Evolutionary conservation across 2,888 invertebrate genomes (phyloP).

Genomic region (Cantharis flavilabris): DNA sequence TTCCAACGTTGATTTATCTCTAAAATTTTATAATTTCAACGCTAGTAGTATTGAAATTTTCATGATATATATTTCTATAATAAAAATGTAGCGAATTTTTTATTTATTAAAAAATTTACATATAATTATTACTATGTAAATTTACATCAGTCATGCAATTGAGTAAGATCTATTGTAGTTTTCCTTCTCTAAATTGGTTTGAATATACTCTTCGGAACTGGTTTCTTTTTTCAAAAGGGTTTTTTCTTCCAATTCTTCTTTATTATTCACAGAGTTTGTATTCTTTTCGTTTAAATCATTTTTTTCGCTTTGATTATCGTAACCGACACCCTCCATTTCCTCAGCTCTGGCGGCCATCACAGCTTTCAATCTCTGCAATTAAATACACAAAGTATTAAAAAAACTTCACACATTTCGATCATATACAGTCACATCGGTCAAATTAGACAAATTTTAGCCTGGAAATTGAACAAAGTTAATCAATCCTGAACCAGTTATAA

Average conservation of each 20-base stretch:
- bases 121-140: not conserved
- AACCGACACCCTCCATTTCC: not conserved
- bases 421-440: too few species aligned
- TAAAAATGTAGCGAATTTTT: not conserved
- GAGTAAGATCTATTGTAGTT: not conserved
- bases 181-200: not conserved
- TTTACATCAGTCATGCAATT: not conserved
- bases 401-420: too few species aligned
- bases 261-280: not conserved
- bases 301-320: not conserved
- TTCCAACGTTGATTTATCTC: not conserved
- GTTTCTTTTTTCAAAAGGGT: not conserved
- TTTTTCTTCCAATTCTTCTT: not conserved
- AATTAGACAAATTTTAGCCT: too few species aligned
- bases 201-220: not conserved
- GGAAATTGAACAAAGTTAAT: too few species aligned
- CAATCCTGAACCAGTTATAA: too few species aligned
- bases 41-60: not conserved
- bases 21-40: not conserved
- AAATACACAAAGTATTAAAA: not conserved
- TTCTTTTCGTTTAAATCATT: not conserved
- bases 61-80: not conserved
- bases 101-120: too few species aligned
- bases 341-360: not conserved
- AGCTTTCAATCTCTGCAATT: not conserved